phyloP scores from a whole-genome alignment of 2,797 vertebrate genomes.

The Erethizon dorsatum region DNA sequence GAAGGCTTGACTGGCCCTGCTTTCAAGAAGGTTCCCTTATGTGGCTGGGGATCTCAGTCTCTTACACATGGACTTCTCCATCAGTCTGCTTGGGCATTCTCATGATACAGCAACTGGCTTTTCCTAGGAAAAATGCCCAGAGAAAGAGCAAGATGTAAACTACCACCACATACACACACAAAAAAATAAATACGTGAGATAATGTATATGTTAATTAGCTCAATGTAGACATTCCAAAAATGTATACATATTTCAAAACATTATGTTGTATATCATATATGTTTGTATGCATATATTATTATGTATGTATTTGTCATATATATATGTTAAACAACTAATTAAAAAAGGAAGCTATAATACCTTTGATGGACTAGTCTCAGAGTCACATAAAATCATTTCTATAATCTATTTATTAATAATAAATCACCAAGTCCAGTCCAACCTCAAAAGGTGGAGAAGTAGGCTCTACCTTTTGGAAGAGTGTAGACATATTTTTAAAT shows the following conservation, averaged over 20 bases:
- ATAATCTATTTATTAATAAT: not conserved
- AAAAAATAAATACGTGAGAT: not conserved
- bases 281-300: not conserved
- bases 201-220: not conserved
- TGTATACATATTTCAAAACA: not conserved
- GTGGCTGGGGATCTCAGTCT: not conserved
- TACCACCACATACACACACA: not conserved
- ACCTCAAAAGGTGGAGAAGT: not conserved
- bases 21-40: not conserved
- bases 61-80: not conserved
- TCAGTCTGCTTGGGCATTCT: not conserved
- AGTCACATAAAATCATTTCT: not conserved
- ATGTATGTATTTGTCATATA: not conserved
- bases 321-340: not conserved
- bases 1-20: not conserved
- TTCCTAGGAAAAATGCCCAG: not conserved
- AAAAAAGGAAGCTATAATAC: not conserved
- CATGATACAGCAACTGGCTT: not conserved
- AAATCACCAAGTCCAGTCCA: not conserved
- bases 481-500: not conserved
- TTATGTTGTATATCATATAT: not conserved
- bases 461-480: not conserved
- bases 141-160: slow-evolving; percentile 13
- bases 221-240: not conserved
- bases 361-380: not conserved